A percentile compares a stretch with the other conserved stretches of the same genome.
phyloP scores from a whole-genome alignment of 2,888 invertebrate genomes.

The Rhimphoctona megacephalus region DNA sequence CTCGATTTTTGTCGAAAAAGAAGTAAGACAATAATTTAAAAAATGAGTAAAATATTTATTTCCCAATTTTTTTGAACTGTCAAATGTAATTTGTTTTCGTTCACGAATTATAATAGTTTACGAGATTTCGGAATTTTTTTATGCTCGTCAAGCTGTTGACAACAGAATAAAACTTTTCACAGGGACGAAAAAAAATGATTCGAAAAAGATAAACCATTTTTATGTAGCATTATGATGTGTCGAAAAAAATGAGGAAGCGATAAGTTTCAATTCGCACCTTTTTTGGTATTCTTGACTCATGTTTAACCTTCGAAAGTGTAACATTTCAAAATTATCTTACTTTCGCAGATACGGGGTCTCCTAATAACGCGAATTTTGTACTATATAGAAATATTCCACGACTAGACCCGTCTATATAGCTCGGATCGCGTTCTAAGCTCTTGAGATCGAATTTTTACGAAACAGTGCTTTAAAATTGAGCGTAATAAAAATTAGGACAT shows the following conservation, averaged over 20 bases:
- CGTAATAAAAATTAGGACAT: not conserved
- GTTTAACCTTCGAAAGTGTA: slow-evolving; percentile 38
- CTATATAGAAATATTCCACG: not conserved
- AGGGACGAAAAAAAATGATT: not conserved
- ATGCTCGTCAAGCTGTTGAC: not conserved
- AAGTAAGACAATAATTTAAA: not conserved
- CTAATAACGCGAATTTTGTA: not conserved
- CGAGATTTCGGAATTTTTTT: not conserved
- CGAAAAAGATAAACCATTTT: not conserved
- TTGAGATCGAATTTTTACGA: not conserved
- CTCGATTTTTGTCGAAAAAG: too few relatives aligned
- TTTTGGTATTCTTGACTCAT: slow-evolving; percentile 15
- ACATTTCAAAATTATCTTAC: slow-evolving; percentile 21
- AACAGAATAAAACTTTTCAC: not conserved
- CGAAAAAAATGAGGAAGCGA: not conserved
- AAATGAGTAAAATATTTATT: too few relatives aligned
- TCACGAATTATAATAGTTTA: not conserved
- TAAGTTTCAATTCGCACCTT: slow-evolving; percentile 34
- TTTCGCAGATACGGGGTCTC: slow-evolving; percentile 3
- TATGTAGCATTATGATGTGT: not conserved
- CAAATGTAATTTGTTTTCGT: not conserved
- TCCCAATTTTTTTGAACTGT: too few relatives aligned
- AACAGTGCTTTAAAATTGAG: not conserved
- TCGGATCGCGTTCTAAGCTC: not conserved
- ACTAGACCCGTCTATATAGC: not conserved